Percentiles rank a stretch among this genome's conserved stretches.
These are phyloP conservation scores for Xylota sylvarum DNA, from an alignment of 2,888 invertebrate genomes.

Conservation along the genomic window DNA sequence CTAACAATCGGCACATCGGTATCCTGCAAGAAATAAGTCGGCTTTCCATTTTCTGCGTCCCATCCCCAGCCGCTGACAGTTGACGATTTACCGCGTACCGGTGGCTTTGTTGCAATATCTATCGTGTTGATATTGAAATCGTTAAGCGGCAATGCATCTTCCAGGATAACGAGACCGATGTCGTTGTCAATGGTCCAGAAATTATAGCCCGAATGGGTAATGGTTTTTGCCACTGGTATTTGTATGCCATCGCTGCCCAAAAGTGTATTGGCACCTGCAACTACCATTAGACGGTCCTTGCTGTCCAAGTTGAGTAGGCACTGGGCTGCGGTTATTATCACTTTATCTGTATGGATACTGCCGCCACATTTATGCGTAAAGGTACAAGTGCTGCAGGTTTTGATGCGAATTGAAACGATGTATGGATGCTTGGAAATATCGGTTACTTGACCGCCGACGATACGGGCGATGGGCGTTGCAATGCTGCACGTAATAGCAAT, in stretches of 20 bases:
- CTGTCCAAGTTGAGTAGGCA: slow-evolving; percentile 78
- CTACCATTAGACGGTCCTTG: slow-evolving; percentile 81
- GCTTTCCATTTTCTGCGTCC: slow-evolving; percentile 57
- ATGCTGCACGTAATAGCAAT: background rate
- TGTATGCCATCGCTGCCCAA: slow-evolving; percentile 85
- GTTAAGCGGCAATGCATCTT: slow-evolving; percentile 80
- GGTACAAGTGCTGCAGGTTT: slow-evolving; percentile 73
- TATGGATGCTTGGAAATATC: slow-evolving; percentile 80
- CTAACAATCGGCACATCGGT: slow-evolving; percentile 86
- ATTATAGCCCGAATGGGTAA: slow-evolving; percentile 85
- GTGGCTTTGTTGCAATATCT: slow-evolving; percentile 77
- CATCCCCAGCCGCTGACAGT: slow-evolving; percentile 63
- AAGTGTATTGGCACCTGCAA: slow-evolving; percentile 86
- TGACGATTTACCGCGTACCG: slow-evolving; percentile 43
- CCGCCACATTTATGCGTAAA: slow-evolving; percentile 81
- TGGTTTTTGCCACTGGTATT: slow-evolving; percentile 85
- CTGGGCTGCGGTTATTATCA: slow-evolving; percentile 82
- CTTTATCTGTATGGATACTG: slow-evolving; percentile 77
- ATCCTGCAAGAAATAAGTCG: slow-evolving; percentile 84
- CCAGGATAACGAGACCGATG: slow-evolving; percentile 85
- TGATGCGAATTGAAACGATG: slow-evolving; percentile 80
- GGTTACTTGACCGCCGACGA: slow-evolving; percentile 80
- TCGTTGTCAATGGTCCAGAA: slow-evolving; percentile 86
- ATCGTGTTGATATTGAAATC: slow-evolving; percentile 80
- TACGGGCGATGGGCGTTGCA: slow-evolving; percentile 78